Evolutionary conservation across 2,888 invertebrate species (phyloP), one percentile per base, ranked within the genome.

Genomic region (Synanthedon formicaeformis): DNA sequence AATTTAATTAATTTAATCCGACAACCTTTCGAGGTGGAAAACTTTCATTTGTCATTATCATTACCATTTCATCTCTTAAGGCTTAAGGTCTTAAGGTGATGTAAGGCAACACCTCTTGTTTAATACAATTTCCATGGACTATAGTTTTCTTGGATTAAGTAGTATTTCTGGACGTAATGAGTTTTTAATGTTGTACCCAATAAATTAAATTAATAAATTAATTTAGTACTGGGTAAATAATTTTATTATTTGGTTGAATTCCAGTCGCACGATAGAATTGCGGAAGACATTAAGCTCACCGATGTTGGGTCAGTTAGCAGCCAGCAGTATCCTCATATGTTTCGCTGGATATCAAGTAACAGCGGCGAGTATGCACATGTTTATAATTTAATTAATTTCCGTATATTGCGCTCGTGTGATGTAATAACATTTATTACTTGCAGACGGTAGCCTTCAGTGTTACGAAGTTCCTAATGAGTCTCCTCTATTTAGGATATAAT

Each of bases 261-360:
- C 18, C 63, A 87, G 86, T 4, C 65, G 78, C 53, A 75, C 74
- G 1, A 60, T 71, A 58, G 64, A 73, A 48, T 60, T 87, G 14
- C 69, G 77, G 18, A 60, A 67, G 6, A 73, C 70, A 3, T 58
- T 85, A 55, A 85, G 81, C 57, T 57, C 63, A 1, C 82, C 85
- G 0, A 82, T 85, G 84, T 58, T 87, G 54, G 74, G 69, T 1
- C 86, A 86, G 63, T 61, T 85, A 57, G 70, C 67, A 0, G 73
- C 71, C 1, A 85, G 85, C 53, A 75, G 80, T 11, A 69, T 69
- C 40, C 71, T 84, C 49, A 83, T 87, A 57, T 84, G 82, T 58
- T 81, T 78, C 52, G 67, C 81, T 45, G 82, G 78, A 5, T 87
- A 73, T 55, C 83, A 85, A 64, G 73, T 82, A 27, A 68, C 78